phyloP scores from a whole-genome alignment of 2,797 vertebrate genomes.

The Eulemur rubriventer region DNA sequence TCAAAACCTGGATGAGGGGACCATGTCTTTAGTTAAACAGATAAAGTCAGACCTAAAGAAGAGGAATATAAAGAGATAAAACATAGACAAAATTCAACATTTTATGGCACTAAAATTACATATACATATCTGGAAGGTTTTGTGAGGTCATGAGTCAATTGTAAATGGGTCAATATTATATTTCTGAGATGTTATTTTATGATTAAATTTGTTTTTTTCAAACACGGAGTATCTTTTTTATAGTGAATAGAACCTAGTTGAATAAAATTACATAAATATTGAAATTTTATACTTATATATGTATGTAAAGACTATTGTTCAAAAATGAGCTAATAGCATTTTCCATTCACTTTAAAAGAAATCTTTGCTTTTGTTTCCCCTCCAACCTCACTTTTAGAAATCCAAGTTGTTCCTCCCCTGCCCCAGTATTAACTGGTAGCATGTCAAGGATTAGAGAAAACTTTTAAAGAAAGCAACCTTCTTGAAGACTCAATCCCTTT shows the following conservation, averaged over 20 bases:
- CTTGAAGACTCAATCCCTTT: neutral
- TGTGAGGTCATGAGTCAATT: neutral
- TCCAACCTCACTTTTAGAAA: neutral
- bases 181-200: neutral
- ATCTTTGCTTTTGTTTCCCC: neutral
- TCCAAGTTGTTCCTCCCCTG: neutral
- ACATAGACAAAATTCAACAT: neutral
- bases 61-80: neutral
- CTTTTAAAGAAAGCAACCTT: neutral
- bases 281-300: neutral
- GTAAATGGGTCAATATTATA: neutral
- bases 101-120: neutral
- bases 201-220: neutral
- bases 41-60: neutral
- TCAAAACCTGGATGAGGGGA: neutral
- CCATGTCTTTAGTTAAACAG: neutral
- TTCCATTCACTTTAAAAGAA: neutral
- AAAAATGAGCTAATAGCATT: neutral
- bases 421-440: neutral
- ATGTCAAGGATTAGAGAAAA: neutral
- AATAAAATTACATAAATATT: neutral
- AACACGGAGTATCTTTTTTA: neutral
- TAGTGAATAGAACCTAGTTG: neutral
- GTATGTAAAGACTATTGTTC: neutral
- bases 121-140: neutral